Evolutionary conservation across 2,113 vertebrate genomes (phyloP), one percentile per base, ranked within the genome.

Genomic region (Diadophis punctatus): DNA sequence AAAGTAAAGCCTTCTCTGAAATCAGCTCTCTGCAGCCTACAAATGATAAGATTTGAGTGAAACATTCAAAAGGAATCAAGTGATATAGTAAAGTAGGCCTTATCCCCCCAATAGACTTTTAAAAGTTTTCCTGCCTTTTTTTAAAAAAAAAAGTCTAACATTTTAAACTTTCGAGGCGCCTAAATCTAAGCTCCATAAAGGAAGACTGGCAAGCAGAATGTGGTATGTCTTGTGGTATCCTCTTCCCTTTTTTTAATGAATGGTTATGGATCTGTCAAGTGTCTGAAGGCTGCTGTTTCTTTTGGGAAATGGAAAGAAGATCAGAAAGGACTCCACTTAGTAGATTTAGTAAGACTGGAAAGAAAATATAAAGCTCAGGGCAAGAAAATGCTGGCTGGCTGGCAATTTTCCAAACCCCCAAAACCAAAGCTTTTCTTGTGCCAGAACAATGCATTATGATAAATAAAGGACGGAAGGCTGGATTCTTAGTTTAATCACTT

Each of bases 391-490:
- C 95, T 95, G 93, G 95, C 94, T 96, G 95, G 91, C 92, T 97
- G 97, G 97, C 96, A 95, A 95, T 53, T 93, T 93, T 96, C 97
- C 97, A 97, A 96, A 97, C 96, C 96, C 97, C 96, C 97, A 97
- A 97, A 96, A 96, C 96, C 97, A 95, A 93, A 95, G 95, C 95
- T 92, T 80, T 93, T 93, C 93, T 95, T 91, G 93, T 96, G 96
- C 97, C 97, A 97, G 96, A 96, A 97, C 96, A 97, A 97, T 96
- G 96, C 96, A 96, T 96, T 94, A 95, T 94, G 95, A 96, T 97
- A 95, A 93, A 96, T 97, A 96, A 97, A 97, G 96, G 95, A 95
- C 96, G 96, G 96, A 96, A 97, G 96, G 95, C 95, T 95, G 95
- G 93, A 95, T 96, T 96, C 96, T 94, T 96, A 96, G 96, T 94